These are phyloP conservation scores for Trichopoda pennipes DNA, from an alignment of 2,888 invertebrate genomes.

Conservation along the genomic window DNA sequence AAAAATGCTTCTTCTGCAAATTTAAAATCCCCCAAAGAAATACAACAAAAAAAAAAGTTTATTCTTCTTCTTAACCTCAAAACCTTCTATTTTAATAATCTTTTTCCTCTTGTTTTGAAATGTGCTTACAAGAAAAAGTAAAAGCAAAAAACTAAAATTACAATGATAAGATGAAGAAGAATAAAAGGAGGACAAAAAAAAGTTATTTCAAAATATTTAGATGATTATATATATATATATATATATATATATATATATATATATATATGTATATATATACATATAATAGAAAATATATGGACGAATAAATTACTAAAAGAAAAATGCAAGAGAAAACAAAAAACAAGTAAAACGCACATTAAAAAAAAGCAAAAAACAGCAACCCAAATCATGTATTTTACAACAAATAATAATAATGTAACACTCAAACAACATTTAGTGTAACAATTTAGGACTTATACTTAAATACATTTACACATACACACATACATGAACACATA, in stretches of 20 bases:
- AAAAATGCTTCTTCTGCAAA: constrained; percentile 1
- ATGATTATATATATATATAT: constrained; percentile 61
- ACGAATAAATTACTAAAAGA: constrained; percentile 14
- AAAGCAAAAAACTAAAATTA: constrained; percentile 28
- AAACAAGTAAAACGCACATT: constrained; percentile 32
- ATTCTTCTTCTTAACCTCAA: constrained; percentile 56
- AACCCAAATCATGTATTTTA: constrained; percentile 44
- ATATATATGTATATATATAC: too few relatives aligned
- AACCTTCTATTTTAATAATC: constrained; percentile 50
- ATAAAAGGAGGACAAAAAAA: constrained; percentile 46
- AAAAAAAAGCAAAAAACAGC: constrained; percentile 28
- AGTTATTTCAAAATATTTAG: constrained; percentile 55
- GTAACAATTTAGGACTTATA: constrained; percentile 31
- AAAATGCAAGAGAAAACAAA: too few relatives aligned
- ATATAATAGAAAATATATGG: constrained; percentile 46
- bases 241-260: too few relatives aligned
- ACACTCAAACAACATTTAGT: not conserved
- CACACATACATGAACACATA: not conserved
- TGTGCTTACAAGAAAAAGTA: not conserved
- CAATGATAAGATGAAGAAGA: constrained; percentile 24
- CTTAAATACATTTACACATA: not conserved
- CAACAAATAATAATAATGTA: constrained; percentile 39
- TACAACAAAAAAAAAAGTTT: not conserved
- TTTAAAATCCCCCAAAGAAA: constrained; percentile 27
- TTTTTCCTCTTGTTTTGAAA: constrained; percentile 27